A percentile compares a stretch with the other conserved stretches of the same genome.
phyloP scores from a whole-genome alignment of 2,797 vertebrate species.

The Moxostoma hubbsi region DNA sequence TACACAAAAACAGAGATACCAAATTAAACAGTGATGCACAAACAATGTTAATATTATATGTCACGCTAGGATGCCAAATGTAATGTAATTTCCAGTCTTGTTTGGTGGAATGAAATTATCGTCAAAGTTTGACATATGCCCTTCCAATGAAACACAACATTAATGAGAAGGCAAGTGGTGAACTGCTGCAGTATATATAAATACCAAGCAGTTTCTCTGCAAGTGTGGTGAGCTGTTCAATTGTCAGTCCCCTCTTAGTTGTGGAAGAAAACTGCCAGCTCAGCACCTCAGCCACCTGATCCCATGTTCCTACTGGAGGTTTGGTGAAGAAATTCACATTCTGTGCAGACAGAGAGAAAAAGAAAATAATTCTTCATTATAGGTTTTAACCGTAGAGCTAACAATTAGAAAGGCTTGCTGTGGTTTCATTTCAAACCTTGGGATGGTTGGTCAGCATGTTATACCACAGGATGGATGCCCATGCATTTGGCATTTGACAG shows the following conservation, averaged over 20 bases:
- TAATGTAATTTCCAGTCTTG: too few species aligned
- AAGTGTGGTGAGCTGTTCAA: constrained; percentile 94
- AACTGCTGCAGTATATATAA: not conserved
- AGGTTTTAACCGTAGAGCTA: not conserved
- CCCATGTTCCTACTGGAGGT: constrained; percentile 96
- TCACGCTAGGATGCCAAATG: too few species aligned
- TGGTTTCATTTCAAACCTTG: constrained; percentile 81
- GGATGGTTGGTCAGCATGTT: constrained; percentile 99
- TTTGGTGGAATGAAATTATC: too few species aligned
- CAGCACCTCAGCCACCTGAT: constrained; percentile 96
- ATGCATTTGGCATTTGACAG: constrained; percentile 99
- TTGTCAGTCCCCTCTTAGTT: constrained; percentile 94
- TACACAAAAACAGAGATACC: constrained; percentile 58
- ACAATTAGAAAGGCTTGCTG: not conserved
- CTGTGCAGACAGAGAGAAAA: constrained; percentile 66
- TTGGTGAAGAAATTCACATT: constrained; percentile 99
- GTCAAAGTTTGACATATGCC: too few species aligned
- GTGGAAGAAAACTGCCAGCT: constrained; percentile 99
- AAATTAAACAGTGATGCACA: not conserved
- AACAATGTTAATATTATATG: not conserved
- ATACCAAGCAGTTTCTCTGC: constrained; percentile 95
- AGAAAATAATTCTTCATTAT: not conserved
- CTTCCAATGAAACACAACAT: too few species aligned
- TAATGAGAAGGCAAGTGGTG: too few species aligned
- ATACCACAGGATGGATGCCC: constrained; percentile 99